Conservation (phyloP, 2,113 vertebrate species). For the Suricata suricatta region DNA sequence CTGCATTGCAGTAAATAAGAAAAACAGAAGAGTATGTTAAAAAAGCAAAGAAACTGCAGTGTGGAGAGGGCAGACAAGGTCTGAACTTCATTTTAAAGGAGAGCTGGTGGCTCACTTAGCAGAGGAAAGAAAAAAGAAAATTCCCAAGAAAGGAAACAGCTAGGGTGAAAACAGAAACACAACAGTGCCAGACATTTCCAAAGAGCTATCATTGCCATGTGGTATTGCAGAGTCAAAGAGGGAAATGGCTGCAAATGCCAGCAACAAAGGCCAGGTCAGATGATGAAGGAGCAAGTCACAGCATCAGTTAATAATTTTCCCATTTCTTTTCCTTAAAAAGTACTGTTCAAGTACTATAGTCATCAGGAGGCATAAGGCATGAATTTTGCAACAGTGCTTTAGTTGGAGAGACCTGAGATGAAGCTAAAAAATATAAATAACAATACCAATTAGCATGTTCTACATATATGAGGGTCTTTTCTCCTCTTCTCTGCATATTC, state of each 20-base stretch:
- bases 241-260: not conserved
- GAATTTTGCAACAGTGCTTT: not conserved
- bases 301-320: not conserved
- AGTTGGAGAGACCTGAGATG: not conserved
- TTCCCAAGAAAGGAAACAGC: not conserved
- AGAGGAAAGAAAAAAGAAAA: not conserved
- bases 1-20: not conserved
- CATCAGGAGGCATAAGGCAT: not conserved
- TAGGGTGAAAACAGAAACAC: not conserved
- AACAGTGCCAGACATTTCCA: not conserved
- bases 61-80: not conserved
- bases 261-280: not conserved
- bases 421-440: not conserved
- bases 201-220: not conserved
- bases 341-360: not conserved
- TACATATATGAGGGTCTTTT: not conserved
- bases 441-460: not conserved
- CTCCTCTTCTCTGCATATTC: not conserved
- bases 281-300: not conserved
- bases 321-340: not conserved
- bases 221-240: not conserved
- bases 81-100: not conserved
- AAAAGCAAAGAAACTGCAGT: not conserved
- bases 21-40: not conserved
- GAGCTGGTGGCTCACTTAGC: not conserved